Conservation (phyloP, 2,113 vertebrate species). For the Typhlomys cinereus region DNA sequence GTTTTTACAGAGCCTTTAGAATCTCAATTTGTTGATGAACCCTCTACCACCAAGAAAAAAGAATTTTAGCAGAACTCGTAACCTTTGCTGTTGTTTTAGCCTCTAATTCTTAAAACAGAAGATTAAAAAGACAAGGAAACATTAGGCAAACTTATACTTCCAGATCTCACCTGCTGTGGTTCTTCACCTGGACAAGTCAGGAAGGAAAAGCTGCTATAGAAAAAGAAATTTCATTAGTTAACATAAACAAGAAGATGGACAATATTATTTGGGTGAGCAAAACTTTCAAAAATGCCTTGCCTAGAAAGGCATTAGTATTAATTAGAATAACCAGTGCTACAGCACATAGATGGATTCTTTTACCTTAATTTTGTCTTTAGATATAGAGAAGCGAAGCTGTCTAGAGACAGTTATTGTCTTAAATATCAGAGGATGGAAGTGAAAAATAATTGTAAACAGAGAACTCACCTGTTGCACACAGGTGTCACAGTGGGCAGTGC, state of each 20-base stretch:
- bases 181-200: background rate
- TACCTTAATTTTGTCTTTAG: background rate
- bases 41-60: background rate
- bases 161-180: background rate
- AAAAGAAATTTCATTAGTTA: background rate
- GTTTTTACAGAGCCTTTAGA: background rate
- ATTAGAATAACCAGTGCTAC: constrained; percentile 11
- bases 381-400: background rate
- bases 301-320: background rate
- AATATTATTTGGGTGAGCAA: background rate
- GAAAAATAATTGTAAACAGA: constrained; percentile 19
- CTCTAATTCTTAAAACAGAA: background rate
- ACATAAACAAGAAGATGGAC: background rate
- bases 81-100: background rate
- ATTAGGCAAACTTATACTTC: constrained; percentile 4
- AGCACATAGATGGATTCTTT: background rate
- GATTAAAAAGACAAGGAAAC: background rate
- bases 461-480: background rate
- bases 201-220: background rate
- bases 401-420: constrained; percentile 29
- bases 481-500: background rate
- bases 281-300: background rate
- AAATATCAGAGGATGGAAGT: background rate
- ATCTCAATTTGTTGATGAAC: background rate
- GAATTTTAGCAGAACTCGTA: background rate